These are phyloP conservation scores for Oscheius sp. DNA, from an alignment of 2,888 invertebrate species.

Conservation along the genomic window DNA sequence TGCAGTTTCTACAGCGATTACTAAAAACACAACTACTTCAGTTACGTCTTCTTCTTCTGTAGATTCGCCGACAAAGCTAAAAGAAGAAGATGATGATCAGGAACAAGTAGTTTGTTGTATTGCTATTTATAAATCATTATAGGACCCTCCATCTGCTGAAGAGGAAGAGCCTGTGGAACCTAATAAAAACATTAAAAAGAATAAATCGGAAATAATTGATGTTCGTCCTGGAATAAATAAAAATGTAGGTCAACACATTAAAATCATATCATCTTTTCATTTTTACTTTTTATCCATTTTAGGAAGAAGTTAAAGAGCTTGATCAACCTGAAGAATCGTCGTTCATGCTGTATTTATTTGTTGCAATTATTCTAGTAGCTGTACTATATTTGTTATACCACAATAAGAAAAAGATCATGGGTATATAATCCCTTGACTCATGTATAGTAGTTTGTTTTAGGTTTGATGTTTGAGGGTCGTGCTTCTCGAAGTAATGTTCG, in stretches of 20 bases:
- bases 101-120: background rate
- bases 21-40: background rate
- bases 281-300: too few species aligned
- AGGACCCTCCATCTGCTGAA: slow-evolving; percentile 1
- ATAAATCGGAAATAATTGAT: too few species aligned
- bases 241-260: background rate
- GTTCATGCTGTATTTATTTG: slow-evolving; percentile 14
- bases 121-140: background rate
- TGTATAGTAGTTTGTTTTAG: slow-evolving; percentile 27
- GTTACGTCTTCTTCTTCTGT: background rate
- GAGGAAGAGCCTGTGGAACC: slow-evolving; percentile 16
- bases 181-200: too few species aligned
- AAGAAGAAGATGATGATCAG: background rate
- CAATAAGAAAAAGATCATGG: slow-evolving; percentile 50
- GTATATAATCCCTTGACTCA: slow-evolving; percentile 12
- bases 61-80: background rate
- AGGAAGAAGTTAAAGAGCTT: background rate
- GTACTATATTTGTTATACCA: slow-evolving; percentile 46
- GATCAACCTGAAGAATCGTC: slow-evolving; percentile 27
- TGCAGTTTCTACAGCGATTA: too few species aligned
- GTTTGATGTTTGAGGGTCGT: slow-evolving; percentile 51
- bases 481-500: slow-evolving; percentile 38
- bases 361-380: slow-evolving; percentile 28
- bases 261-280: too few species aligned
- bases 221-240: background rate